Percentiles rank a stretch among this genome's conserved stretches.
phyloP scores from a whole-genome alignment of 1,140 invertebrate genomes.

The Manduca sexta region DNA sequence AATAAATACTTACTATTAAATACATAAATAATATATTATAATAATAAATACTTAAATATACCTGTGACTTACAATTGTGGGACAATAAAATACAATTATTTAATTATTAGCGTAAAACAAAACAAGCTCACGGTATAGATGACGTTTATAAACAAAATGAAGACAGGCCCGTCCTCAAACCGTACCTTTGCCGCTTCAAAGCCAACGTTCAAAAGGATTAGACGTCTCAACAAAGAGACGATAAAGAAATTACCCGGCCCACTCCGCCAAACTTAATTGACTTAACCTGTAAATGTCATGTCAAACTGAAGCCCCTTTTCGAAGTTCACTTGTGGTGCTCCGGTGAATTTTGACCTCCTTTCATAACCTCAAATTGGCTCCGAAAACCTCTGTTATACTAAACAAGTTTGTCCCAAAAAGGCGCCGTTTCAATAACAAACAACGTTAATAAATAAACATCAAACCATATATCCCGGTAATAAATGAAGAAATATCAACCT shows the following conservation, averaged over 20 bases:
- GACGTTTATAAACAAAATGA: no score
- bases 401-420: background rate
- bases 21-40: no score
- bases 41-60: no score
- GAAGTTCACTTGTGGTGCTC: background rate
- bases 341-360: no score
- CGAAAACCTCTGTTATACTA: background rate
- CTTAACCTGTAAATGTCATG: constrained; percentile 52
- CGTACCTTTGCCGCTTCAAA: no score
- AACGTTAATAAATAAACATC: constrained; percentile 8
- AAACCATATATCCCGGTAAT: constrained; percentile 13
- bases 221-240: constrained; percentile 8
- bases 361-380: no score
- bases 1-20: no score
- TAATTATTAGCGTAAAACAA: no score
- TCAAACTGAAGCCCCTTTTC: constrained; percentile 35
- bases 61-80: no score
- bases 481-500: constrained; percentile 42
- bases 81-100: no score
- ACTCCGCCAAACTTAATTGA: constrained; percentile 37
- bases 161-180: no score
- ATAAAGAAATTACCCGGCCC: constrained; percentile 21
- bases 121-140: no score
- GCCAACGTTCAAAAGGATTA: background rate
- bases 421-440: constrained; percentile 6